Conservation (phyloP, 1,140 invertebrate species). For the Drosophila persimilis region DNA sequence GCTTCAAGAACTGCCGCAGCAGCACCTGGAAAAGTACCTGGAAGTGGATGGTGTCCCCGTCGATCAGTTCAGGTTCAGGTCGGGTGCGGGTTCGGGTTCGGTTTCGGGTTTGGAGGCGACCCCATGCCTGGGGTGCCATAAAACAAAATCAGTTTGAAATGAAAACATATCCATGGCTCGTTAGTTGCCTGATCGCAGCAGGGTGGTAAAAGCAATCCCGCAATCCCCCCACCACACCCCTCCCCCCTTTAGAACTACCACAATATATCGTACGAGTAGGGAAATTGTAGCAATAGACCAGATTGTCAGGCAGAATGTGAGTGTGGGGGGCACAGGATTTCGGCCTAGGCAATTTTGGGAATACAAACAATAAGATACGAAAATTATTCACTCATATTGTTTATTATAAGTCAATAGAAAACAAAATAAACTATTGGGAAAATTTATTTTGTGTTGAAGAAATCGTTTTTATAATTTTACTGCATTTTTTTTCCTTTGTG, state of each 20-base stretch:
- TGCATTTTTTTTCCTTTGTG: too few species aligned
- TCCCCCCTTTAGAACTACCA: conserved; percentile 10
- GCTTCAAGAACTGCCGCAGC: conserved; percentile 9
- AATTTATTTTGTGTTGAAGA: too few species aligned
- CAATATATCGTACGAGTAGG: neutral
- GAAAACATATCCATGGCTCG: conserved; percentile 56
- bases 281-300: neutral
- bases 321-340: too few species aligned
- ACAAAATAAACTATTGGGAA: too few species aligned
- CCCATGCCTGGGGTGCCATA: conserved; percentile 47
- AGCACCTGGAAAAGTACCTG: conserved; percentile 31
- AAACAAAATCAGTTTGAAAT: conserved; percentile 55
- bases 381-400: too few species aligned
- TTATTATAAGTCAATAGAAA: too few species aligned
- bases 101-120: conserved; percentile 1
- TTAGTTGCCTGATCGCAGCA: conserved; percentile 46
- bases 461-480: too few species aligned
- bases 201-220: conserved; percentile 23
- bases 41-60: conserved; percentile 32
- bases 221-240: neutral
- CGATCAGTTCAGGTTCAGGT: conserved; percentile 4
- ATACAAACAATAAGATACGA: too few species aligned
- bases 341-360: too few species aligned
- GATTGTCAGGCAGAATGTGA: too few species aligned
- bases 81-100: neutral